A percentile compares a stretch with the other conserved stretches of the same genome.
Evolutionary conservation across 2,888 invertebrate species (phyloP).

Genomic region (Deroplatys truncata): DNA sequence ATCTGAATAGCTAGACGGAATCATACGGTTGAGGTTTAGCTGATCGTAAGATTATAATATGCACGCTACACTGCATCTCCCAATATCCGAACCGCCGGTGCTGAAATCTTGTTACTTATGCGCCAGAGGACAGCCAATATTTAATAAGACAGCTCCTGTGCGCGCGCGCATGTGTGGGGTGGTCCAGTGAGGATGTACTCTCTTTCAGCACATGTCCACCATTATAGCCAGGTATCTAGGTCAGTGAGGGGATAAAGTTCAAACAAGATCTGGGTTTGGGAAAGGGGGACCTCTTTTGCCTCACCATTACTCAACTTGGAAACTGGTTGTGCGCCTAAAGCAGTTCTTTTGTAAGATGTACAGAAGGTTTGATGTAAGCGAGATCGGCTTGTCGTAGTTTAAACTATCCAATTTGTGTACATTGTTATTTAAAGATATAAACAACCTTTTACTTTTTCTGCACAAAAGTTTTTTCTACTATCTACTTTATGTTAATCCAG

Average conservation of each 20-base stretch:
- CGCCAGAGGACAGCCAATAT: not conserved
- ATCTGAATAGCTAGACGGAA: not conserved
- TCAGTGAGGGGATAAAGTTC: not conserved
- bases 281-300: not conserved
- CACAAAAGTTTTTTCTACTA: too few relatives aligned
- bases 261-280: not conserved
- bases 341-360: too few relatives aligned
- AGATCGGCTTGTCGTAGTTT: too few relatives aligned
- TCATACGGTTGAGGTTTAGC: not conserved
- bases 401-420: too few relatives aligned
- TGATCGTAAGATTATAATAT: conserved; percentile 2
- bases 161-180: not conserved
- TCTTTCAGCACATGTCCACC: not conserved
- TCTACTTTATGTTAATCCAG: too few relatives aligned
- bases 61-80: not conserved
- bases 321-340: too few relatives aligned
- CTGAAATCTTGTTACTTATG: not conserved
- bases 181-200: too few relatives aligned
- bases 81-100: not conserved
- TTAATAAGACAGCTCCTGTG: not conserved
- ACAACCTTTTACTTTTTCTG: too few relatives aligned
- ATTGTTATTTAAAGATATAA: too few relatives aligned
- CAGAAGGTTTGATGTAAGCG: too few relatives aligned
- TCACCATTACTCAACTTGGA: not conserved
- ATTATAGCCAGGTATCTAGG: not conserved